A percentile compares a stretch with the other conserved stretches of the same genome.
These are phyloP conservation scores for Phymanthus crucifer DNA, from an alignment of 92 coral and sea anemone genomes.

Conservation along the genomic window DNA sequence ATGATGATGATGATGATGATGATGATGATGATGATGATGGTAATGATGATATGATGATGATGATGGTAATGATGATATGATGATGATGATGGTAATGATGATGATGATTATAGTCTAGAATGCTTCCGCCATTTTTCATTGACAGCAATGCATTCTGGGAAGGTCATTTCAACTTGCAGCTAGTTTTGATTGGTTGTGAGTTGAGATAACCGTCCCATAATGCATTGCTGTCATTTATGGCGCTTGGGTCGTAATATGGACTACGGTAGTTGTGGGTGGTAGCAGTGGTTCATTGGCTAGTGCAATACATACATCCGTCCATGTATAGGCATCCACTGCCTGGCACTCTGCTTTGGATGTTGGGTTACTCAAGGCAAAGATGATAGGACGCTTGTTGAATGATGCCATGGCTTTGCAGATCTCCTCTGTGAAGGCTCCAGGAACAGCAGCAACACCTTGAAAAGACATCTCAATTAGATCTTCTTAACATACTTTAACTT, in stretches of 20 bases:
- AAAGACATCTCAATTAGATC: neutral
- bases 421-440: slow-evolving; percentile 86
- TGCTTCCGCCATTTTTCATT: too few relatives aligned
- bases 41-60: neutral
- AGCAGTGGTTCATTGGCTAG: too few relatives aligned
- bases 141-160: neutral
- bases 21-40: neutral
- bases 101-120: neutral
- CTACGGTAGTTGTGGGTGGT: too few relatives aligned
- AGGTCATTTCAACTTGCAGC: too few relatives aligned
- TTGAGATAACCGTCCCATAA: too few relatives aligned
- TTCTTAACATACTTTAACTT: too few relatives aligned
- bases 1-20: neutral
- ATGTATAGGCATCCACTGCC: slow-evolving; percentile 87
- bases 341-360: slow-evolving; percentile 97
- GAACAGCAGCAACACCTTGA: slow-evolving; percentile 91
- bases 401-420: slow-evolving; percentile 85
- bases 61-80: neutral
- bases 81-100: neutral
- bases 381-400: slow-evolving; percentile 80
- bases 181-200: too few relatives aligned
- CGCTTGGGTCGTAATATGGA: neutral
- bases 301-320: slow-evolving; percentile 74
- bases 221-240: too few relatives aligned
- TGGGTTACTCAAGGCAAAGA: slow-evolving; percentile 95